Evolutionary conservation across 2,113 vertebrate species (phyloP), one percentile per base, ranked within the genome.

Genomic region (Amazona vittata): DNA sequence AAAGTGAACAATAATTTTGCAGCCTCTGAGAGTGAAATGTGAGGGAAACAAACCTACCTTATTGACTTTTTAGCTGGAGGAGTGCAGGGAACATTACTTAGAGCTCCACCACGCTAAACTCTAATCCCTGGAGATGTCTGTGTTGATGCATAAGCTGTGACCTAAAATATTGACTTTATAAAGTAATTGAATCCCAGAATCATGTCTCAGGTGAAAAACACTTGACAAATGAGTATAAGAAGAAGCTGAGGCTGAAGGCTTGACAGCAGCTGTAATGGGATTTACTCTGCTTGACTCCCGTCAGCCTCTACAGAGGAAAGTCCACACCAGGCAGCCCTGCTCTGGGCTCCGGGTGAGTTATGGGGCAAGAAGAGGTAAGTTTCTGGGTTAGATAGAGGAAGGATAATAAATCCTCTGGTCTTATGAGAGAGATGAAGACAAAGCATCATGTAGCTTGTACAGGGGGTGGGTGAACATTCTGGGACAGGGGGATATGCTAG

Each of bases 111-210:
- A 49, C 0, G 24, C 74, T 85, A 52, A 59, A 69, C 89, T 39
- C 52, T 69, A 69, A 67, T 95, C 85, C 89, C 86, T 21, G 39
- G 90, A 97, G 94, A 96, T 84, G 87, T 81, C 81, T 96, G 94
- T 96, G 94, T 77, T 89, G 91, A 96, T 96, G 83, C 90, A 88
- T 89, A 94, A 97, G 84, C 88, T 70, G 65, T 87, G 90, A 96
- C 91, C 91, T 97, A 93, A 97, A 97, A 95, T 97, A 98, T 97
- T 96, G 93, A 97, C 93, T 97, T 94, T 86, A 89, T 92, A 82
- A 97, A 94, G 91, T 97, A 97, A 97, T 85, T 97, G 94, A 97
- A 97, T 96, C 93, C 85, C 83, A 79, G 94, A 96, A 93, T 97
- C 89, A 82, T 94, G 90, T 94, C 97, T 95, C 83, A 65, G 89